Evolutionary conservation across 1,140 invertebrate genomes (phyloP).

Genomic region (Drosophila kikkawai): DNA sequence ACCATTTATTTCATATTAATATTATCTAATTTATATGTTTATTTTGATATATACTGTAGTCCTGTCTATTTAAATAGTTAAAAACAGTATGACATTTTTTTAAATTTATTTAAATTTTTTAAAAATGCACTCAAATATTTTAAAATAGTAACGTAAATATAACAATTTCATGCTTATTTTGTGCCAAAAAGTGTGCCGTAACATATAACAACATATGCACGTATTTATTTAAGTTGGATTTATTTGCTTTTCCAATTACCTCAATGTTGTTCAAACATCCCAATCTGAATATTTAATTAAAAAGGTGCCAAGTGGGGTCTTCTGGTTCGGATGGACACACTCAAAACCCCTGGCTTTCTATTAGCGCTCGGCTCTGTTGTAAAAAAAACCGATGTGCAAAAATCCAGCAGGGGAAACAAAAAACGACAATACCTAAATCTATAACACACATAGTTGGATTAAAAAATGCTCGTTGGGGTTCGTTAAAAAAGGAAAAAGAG

Average conservation of each 20-base stretch:
- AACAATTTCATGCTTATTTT: background rate
- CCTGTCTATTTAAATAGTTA: background rate
- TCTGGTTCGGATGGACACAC: background rate
- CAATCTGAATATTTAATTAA: conserved; percentile 12
- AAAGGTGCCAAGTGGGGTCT: conserved; percentile 5
- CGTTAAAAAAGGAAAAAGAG: conserved; percentile 27
- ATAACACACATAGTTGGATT: conserved; percentile 21
- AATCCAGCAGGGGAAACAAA: conserved; percentile 8
- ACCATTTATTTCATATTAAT: background rate
- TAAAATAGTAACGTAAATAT: background rate
- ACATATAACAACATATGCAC: background rate
- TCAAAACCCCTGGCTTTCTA: conserved; percentile 11
- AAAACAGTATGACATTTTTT: background rate
- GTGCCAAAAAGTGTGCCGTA: background rate
- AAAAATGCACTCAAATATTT: background rate
- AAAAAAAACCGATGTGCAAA: conserved; percentile 37
- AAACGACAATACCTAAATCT: conserved; percentile 17
- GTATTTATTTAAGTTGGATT: background rate
- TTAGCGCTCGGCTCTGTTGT: conserved; percentile 18
- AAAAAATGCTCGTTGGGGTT: conserved; percentile 28
- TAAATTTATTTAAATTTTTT: background rate
- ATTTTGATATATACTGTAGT: background rate
- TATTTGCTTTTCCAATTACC: conserved; percentile 20
- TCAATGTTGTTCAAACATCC: conserved; percentile 13
- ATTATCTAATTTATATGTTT: background rate